Evolutionary conservation across 2,797 vertebrate genomes (phyloP).

Genomic region (Lepilemur septentrionalis): DNA sequence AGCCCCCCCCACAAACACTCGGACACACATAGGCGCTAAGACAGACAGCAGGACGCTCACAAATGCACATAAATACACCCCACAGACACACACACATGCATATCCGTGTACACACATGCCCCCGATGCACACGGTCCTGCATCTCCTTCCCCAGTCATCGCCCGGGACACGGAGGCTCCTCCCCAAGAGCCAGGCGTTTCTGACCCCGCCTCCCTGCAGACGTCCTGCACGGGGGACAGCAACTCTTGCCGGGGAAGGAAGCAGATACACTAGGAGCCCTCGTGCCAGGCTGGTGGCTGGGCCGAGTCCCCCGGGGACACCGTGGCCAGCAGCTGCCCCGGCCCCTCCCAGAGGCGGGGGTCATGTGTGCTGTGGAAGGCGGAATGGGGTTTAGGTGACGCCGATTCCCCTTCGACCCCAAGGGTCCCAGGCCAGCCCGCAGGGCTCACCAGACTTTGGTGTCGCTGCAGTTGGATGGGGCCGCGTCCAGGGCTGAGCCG

Average conservation of each 20-base stretch:
- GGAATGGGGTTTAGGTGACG: background rate
- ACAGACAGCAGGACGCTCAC: background rate
- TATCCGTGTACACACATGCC: fast-evolving
- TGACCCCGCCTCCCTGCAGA: background rate
- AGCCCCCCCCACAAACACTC: background rate
- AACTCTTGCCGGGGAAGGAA: background rate
- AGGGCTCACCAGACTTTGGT: background rate
- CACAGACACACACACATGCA: too few species aligned
- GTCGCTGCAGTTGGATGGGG: background rate
- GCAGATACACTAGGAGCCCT: background rate
- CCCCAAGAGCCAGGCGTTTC: fast-evolving
- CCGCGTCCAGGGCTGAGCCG: too few species aligned
- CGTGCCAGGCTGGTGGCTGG: background rate
- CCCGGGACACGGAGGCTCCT: background rate
- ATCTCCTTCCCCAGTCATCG: background rate
- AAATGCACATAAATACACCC: fast-evolving
- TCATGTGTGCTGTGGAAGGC: background rate
- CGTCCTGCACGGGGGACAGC: fast-evolving
- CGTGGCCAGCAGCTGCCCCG: fast-evolving
- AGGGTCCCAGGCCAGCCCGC: background rate
- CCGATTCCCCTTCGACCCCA: background rate
- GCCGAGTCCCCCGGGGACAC: fast-evolving
- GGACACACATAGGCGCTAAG: background rate
- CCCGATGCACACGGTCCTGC: fast-evolving
- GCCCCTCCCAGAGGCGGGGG: background rate